Conservation (phyloP, 2,113 vertebrate genomes). For the Alethe castanea region DNA sequence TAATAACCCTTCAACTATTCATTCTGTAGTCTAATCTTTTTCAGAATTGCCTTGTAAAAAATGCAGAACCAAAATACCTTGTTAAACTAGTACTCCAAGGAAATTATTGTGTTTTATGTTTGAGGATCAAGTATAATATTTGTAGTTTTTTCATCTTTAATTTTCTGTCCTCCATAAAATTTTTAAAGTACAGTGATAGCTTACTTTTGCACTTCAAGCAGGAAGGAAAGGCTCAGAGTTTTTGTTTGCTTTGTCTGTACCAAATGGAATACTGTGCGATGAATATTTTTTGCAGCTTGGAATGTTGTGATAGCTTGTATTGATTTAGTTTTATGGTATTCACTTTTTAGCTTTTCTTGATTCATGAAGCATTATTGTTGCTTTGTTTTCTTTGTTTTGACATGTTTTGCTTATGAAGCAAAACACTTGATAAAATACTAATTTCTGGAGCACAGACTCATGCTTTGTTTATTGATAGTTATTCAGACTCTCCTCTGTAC, state of each 20-base stretch:
- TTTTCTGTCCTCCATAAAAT: not conserved
- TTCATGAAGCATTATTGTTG: not conserved
- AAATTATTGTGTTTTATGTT: slow-evolving; percentile 3
- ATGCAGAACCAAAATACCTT: slow-evolving; percentile 29
- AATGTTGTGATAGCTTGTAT: not conserved
- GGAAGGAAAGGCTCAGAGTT: not conserved
- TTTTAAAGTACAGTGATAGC: not conserved
- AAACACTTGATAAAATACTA: slow-evolving; percentile 23
- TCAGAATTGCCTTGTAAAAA: slow-evolving; percentile 40
- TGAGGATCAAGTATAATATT: not conserved
- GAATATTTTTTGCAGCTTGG: not conserved
- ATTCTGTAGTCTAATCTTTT: slow-evolving; percentile 42
- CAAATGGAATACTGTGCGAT: not conserved
- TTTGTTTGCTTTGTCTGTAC: not conserved
- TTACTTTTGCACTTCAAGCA: not conserved
- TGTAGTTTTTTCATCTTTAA: not conserved
- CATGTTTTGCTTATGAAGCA: slow-evolving; percentile 29
- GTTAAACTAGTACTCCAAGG: slow-evolving; percentile 26
- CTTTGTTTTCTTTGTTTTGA: slow-evolving; percentile 40
- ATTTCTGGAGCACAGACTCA: not conserved
- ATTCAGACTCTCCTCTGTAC: not conserved
- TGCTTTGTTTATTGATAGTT: slow-evolving; percentile 1
- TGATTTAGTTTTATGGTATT: not conserved
- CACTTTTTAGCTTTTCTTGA: slow-evolving; percentile 1
- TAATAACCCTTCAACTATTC: slow-evolving; percentile 56